Base-by-base conservation (phyloP, 2,797 vertebrate genomes). In the Smutsia temminckii region DNA sequence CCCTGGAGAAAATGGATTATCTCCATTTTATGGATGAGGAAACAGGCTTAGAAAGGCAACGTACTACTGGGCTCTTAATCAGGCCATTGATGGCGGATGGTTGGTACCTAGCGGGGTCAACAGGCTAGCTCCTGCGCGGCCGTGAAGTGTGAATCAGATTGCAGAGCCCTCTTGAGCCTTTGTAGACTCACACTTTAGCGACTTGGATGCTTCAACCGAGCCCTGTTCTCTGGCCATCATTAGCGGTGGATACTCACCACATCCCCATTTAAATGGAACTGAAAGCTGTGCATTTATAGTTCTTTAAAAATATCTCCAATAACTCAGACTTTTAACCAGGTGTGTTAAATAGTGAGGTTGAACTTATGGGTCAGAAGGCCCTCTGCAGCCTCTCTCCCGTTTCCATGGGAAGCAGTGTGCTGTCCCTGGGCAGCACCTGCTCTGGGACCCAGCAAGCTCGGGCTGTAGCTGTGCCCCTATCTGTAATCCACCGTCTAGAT, bases 261-360 rank as follows among this genome's bases (percentile, higher is more conserved):
- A 81, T 69, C 51, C 71, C 93, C 51, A 63, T 85, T 85, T 80
- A 95, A 93, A 85, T 75, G 84, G 68, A 94, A 79, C 25, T 57
- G 61, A 95, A 94, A 81, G 34, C 59, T n/a, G 17, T 20, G 20
- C 25, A 34, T 61, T 91, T 78, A 72, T 46, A 46, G 78, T 74
- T 92, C 55, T 90, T 96, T 81, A 91, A 94, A 93, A 95, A 71
- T 72, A 49, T 32, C 42, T 72, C 74, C 77, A 92, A 61, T 29
- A 80, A 83, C 18, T 61, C 77, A 63, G 92, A 66, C 85, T 78
- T 90, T 83, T 81, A 88, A 79, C 89, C n/a, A 83, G 63, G 17
- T 49, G 12, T 42, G 81, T 85, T 74, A 85, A 92, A 72, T 20
- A 55, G 64, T 49, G 61, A 92, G 21, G 63, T 2, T 40, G 69